Evolutionary conservation across 2,797 vertebrate genomes (phyloP), one percentile per base, ranked within the genome.

Genomic region (Capromys pilorides): DNA sequence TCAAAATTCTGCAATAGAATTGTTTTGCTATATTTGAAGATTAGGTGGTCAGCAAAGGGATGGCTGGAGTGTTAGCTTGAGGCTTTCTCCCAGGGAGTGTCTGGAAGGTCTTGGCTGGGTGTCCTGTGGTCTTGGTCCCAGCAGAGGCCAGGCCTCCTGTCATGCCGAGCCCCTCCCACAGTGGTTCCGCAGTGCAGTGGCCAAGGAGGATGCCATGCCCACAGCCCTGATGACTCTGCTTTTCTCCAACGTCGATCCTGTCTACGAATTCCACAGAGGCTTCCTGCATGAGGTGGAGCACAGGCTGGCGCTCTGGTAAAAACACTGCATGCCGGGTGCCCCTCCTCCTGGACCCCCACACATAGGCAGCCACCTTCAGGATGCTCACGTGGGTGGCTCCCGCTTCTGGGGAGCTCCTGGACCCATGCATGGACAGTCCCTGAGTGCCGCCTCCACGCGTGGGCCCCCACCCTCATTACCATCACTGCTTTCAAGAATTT

Each of bases 121-220:
- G 61, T 49, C 41, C 28, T 0, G 0, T 16, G 79, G 45, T 71
- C 67, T 14, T 9, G 62, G 82, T 8, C 59, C 51, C 26, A 39
- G 19, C 41, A 49, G 51, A 36, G 31, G 54, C 33, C 66, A 0
- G 41, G 49, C 84, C 64, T 64, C 49, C 39, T 8, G 9, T 67
- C 77, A 36, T 33, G 6, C 45, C 19, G 1, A n/a, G 24, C 71
- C 79, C 97, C 51, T 81, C 69, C 2, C 81, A 18, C 98, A 99
- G 99, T 99, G 99, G 99, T 99, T 99, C 97, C 99, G 99, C 96
- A 99, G 99, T 1, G 98, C 99, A 0, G 98, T 99, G 96, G 98
- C 99, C 98, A 99, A 99, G 98, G 99, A 99, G 96, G 99, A 99
- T 0, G 99, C 99, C 87, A 99, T 99, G 99, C 99, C 99, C 0